Conservation (phyloP, 2,888 invertebrate genomes). For the Yponomeuta malinellus region DNA sequence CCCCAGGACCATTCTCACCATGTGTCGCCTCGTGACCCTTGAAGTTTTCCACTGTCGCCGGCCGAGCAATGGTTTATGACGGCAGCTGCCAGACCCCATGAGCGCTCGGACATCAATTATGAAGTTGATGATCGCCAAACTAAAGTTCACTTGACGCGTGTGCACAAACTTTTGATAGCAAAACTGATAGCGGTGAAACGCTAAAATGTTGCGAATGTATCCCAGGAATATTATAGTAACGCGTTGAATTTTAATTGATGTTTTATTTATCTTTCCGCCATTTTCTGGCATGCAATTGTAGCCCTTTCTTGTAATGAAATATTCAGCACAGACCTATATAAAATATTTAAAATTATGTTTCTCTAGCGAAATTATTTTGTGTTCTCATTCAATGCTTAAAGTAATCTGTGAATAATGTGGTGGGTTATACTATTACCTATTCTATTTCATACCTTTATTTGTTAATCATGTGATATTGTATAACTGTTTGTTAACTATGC, state of each 20-base stretch:
- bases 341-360: too few species aligned
- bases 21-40: slow-evolving; percentile 59
- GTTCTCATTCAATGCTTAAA: too few species aligned
- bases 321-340: too few species aligned
- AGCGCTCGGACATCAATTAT: slow-evolving; percentile 37
- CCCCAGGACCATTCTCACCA: slow-evolving; percentile 52
- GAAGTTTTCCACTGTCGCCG: slow-evolving; percentile 53
- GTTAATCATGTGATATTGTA: too few species aligned
- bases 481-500: too few species aligned
- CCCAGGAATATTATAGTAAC: not conserved
- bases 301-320: too few species aligned
- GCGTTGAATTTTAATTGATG: not conserved
- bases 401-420: too few species aligned
- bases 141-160: slow-evolving; percentile 9
- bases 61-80: slow-evolving; percentile 54
- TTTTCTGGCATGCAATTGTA: too few species aligned
- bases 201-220: not conserved
- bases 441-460: too few species aligned
- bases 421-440: too few species aligned
- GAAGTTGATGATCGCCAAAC: slow-evolving; percentile 31
- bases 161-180: slow-evolving; percentile 2
- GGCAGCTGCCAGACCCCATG: slow-evolving; percentile 35
- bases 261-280: too few species aligned
- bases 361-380: too few species aligned
- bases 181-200: not conserved